These are phyloP conservation scores for Eptesicus fuscus DNA, from an alignment of 2,113 vertebrate species.

Conservation along the genomic window DNA sequence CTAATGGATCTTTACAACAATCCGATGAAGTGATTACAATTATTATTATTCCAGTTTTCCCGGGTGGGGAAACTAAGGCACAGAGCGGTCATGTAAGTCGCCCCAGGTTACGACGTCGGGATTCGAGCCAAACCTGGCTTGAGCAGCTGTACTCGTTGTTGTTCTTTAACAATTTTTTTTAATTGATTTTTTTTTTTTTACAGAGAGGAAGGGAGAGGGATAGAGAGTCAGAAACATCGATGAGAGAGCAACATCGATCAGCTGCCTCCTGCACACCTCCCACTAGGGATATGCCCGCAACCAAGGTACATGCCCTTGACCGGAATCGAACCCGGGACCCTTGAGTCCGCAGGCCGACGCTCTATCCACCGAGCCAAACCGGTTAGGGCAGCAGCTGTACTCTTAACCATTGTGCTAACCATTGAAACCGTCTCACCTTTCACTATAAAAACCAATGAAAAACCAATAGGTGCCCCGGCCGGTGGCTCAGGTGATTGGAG, in stretches of 20 bases:
- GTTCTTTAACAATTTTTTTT: too few relatives aligned
- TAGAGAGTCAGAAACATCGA: too few relatives aligned
- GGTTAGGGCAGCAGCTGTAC: not conserved
- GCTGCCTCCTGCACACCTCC: too few relatives aligned
- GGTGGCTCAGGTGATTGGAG: too few relatives aligned
- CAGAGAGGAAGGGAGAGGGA: too few relatives aligned
- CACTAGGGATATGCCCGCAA: too few relatives aligned
- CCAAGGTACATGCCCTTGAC: too few relatives aligned
- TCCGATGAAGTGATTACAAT: not conserved
- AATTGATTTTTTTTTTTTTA: too few relatives aligned
- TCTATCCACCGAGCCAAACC: too few relatives aligned
- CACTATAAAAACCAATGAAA: not conserved
- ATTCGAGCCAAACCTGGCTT: not conserved
- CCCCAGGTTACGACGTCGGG: not conserved
- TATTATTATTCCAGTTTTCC: not conserved
- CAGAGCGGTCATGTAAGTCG: not conserved
- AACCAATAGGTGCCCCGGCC: not conserved
- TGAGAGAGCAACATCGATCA: too few relatives aligned
- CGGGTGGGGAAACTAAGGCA: not conserved
- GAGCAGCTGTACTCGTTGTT: not conserved
- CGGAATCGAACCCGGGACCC: too few relatives aligned
- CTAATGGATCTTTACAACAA: not conserved
- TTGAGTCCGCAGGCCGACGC: too few relatives aligned
- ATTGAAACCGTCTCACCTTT: not conserved
- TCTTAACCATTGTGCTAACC: not conserved